Evolutionary conservation across 2,888 invertebrate genomes (phyloP).

Genomic region (Dasysyrphus tricinctus): DNA sequence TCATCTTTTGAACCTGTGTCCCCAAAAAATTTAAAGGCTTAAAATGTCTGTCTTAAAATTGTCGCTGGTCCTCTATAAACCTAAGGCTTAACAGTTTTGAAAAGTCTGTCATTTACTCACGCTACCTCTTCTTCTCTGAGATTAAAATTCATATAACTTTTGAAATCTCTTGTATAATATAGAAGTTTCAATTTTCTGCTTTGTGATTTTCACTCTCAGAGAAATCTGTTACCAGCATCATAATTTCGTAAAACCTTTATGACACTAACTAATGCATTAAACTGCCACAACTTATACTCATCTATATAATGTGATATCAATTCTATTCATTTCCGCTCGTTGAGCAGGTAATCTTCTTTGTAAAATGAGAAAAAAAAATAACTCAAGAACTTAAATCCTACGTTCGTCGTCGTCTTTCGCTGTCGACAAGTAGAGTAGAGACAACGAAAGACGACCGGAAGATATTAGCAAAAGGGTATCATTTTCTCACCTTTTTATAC

Average conservation of each 20-base stretch:
- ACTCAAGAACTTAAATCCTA: constrained; percentile 51
- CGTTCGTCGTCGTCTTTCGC: too few species aligned
- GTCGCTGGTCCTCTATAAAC: neutral
- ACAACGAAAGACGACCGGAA: constrained; percentile 58
- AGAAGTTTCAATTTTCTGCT: constrained; percentile 39
- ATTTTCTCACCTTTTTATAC: constrained; percentile 62
- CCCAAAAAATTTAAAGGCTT: neutral
- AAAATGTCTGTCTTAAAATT: neutral
- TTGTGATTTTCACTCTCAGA: constrained; percentile 13
- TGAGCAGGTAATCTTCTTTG: constrained; percentile 72
- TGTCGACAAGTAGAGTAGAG: neutral
- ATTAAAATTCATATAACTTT: constrained; percentile 31
- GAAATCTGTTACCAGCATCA: constrained; percentile 6
- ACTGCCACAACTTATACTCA: constrained; percentile 39
- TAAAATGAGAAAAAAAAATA: constrained; percentile 38
- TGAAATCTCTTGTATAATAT: neutral
- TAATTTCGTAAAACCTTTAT: constrained; percentile 29
- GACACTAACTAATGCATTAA: constrained; percentile 41
- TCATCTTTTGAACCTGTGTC: neutral
- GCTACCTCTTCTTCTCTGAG: neutral
- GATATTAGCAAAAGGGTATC: constrained; percentile 75
- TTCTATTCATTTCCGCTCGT: constrained; percentile 71
- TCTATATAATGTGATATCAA: constrained; percentile 59
- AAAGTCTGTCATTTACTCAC: neutral
- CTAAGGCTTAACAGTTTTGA: neutral